Evolutionary conservation across 2,797 vertebrate genomes (phyloP).

Genomic region (Anableps anableps): DNA sequence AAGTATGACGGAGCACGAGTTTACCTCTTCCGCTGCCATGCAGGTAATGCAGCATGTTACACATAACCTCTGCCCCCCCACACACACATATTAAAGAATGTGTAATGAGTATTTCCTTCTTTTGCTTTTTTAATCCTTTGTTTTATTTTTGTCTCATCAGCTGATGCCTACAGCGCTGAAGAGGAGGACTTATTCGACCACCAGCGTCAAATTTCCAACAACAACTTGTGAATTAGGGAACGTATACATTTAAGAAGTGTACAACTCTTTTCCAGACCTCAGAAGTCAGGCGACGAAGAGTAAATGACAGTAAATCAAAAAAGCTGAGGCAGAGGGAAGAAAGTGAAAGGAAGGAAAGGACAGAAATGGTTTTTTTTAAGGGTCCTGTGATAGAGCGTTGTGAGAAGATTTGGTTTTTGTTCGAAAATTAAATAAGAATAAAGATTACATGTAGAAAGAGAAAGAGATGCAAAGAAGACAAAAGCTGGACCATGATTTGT

Average conservation of each 20-base stretch:
- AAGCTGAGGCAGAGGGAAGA: slow-evolving; percentile 19
- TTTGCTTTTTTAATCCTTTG: background rate
- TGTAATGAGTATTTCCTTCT: accelerated
- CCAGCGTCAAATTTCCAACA: slow-evolving; percentile 89
- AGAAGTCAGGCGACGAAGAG: slow-evolving; percentile 46
- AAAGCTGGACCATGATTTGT: slow-evolving; percentile 33
- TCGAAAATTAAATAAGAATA: slow-evolving; percentile 33
- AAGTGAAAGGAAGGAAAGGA: slow-evolving; percentile 11
- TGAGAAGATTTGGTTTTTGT: slow-evolving; percentile 40
- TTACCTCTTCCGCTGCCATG: slow-evolving; percentile 92
- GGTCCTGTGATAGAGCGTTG: slow-evolving; percentile 37
- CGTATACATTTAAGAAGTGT: slow-evolving; percentile 49
- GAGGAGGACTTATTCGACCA: slow-evolving; percentile 89
- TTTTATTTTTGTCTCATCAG: slow-evolving; percentile 66
- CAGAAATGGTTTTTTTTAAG: slow-evolving; percentile 30
- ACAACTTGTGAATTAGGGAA: slow-evolving; percentile 84
- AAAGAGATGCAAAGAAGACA: slow-evolving; percentile 15
- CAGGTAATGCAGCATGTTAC: slow-evolving; percentile 78
- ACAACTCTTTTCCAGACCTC: slow-evolving; percentile 60
- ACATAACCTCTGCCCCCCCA: too few relatives aligned
- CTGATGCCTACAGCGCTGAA: slow-evolving; percentile 86
- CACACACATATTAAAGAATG: background rate
- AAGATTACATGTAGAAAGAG: slow-evolving; percentile 24
- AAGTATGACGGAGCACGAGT: slow-evolving; percentile 91
- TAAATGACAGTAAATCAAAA: slow-evolving; percentile 54